phyloP scores from a whole-genome alignment of 2,113 vertebrate species.

The Gopherus evgoodei region DNA sequence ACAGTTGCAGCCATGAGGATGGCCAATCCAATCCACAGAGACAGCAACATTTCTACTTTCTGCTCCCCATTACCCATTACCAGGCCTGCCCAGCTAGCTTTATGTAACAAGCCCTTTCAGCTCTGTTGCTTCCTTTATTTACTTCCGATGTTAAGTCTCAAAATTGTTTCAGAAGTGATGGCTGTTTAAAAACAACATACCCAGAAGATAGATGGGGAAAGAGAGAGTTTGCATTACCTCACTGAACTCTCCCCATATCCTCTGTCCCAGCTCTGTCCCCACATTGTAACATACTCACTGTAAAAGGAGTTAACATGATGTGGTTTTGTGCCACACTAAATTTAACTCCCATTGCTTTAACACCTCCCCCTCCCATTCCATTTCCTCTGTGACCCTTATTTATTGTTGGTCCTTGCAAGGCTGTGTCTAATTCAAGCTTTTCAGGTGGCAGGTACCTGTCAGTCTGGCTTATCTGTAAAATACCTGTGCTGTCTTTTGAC shows the following conservation, averaged over 20 bases:
- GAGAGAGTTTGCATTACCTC: not conserved
- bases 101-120: not conserved
- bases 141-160: not conserved
- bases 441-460: not conserved
- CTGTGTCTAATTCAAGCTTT: not conserved
- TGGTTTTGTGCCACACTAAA: not conserved
- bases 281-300: not conserved
- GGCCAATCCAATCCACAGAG: not conserved
- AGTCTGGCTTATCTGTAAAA: not conserved
- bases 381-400: not conserved
- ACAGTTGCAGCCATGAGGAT: not conserved
- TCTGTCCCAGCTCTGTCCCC: not conserved
- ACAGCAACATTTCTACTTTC: not conserved
- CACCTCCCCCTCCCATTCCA: not conserved
- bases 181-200: not conserved
- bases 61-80: not conserved
- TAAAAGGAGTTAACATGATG: not conserved
- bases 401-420: not conserved
- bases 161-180: not conserved
- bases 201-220: not conserved
- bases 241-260: not conserved
- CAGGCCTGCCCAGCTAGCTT: not conserved
- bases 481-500: not conserved
- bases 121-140: not conserved
- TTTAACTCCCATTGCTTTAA: not conserved